These are phyloP conservation scores for Dynastes maya DNA, from an alignment of 2,888 invertebrate species.

Conservation along the genomic window DNA sequence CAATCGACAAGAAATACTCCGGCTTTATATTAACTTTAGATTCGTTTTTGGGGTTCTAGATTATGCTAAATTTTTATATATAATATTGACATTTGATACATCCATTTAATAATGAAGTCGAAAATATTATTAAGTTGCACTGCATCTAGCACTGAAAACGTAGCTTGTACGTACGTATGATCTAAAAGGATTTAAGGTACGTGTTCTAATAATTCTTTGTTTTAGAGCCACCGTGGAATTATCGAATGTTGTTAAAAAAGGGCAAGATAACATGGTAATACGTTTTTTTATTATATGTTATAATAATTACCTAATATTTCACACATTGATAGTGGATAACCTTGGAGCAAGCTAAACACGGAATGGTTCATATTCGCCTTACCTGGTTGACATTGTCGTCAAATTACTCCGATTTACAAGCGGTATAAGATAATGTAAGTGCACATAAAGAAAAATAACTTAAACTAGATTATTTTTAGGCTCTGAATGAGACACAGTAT, in stretches of 20 bases:
- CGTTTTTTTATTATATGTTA: constrained; percentile 38
- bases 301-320: constrained; percentile 44
- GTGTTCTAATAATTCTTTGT: constrained; percentile 48
- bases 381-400: constrained; percentile 90
- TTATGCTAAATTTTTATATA: no score
- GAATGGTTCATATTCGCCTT: constrained; percentile 91
- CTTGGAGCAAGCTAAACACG: constrained; percentile 95
- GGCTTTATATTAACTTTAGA: no score
- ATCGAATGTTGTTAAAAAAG: constrained; percentile 79
- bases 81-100: no score
- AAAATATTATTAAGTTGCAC: no score
- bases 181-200: no score
- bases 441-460: background rate
- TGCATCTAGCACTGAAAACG: no score
- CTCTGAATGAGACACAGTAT: constrained; percentile 82
- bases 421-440: constrained; percentile 70
- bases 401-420: constrained; percentile 80
- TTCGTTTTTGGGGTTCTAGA: no score
- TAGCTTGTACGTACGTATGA: no score
- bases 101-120: no score
- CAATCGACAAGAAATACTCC: no score
- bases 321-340: constrained; percentile 87
- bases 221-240: constrained; percentile 83
- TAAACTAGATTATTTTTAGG: constrained; percentile 69
- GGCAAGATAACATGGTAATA: constrained; percentile 82